phyloP scores from a whole-genome alignment of 2,888 invertebrate species.

The Drosophila mimetica region DNA sequence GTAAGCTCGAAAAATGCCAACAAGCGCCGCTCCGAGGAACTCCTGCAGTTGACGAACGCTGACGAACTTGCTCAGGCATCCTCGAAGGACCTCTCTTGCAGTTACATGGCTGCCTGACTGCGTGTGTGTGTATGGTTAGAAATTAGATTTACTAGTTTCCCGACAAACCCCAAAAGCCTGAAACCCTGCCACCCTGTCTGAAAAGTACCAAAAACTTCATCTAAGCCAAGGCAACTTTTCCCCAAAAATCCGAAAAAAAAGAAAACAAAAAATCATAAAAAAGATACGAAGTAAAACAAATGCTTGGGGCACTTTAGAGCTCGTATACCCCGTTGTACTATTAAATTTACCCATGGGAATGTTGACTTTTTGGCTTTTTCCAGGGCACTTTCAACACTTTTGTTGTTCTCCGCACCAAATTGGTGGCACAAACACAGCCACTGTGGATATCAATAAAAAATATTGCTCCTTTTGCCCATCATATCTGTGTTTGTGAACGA shows the following conservation, averaged over 20 bases:
- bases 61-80: conserved; percentile 53
- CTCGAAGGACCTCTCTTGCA: conserved; percentile 46
- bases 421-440: conserved; percentile 39
- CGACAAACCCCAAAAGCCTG: conserved; percentile 49
- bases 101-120: conserved; percentile 57
- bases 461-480: conserved; percentile 29
- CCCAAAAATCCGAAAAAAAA: conserved; percentile 5
- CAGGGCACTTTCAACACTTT: conserved; percentile 55
- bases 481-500: conserved; percentile 52
- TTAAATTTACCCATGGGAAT: conserved; percentile 65
- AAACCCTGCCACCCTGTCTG: conserved; percentile 5
- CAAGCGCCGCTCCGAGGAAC: conserved; percentile 55
- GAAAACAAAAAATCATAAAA: conserved; percentile 7
- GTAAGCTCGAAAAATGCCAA: conserved; percentile 68
- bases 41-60: conserved; percentile 62
- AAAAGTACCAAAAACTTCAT: conserved; percentile 63
- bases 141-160: conserved; percentile 75
- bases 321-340: conserved; percentile 58
- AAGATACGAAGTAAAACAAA: conserved; percentile 66
- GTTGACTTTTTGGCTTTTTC: conserved; percentile 55
- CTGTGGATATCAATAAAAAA: conserved; percentile 66
- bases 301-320: conserved; percentile 53
- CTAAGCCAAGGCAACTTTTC: conserved; percentile 58
- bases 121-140: conserved; percentile 61
- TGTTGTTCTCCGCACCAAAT: conserved; percentile 54